Evolutionary conservation across 1,140 invertebrate genomes (phyloP).

Genomic region (Laupala kohalensis): DNA sequence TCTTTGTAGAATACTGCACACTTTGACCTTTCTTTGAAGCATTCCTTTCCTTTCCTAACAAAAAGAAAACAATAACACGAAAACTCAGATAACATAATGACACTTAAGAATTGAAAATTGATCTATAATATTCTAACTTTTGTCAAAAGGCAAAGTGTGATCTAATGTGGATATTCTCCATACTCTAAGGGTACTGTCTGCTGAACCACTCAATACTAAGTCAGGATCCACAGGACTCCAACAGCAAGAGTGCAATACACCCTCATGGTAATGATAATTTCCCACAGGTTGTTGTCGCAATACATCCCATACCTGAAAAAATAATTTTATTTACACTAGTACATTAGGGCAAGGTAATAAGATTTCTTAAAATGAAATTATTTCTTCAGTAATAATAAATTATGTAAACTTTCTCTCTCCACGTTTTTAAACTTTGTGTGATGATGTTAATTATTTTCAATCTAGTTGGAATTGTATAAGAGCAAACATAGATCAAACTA

Average conservation of each 20-base stretch:
- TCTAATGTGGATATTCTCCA: conserved; percentile 39
- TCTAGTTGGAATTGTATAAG: too few relatives aligned
- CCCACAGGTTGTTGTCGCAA: conserved; percentile 36
- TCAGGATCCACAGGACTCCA: conserved; percentile 51
- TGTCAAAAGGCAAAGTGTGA: conserved; percentile 13
- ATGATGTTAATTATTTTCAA: too few relatives aligned
- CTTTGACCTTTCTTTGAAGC: not conserved
- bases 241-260: conserved; percentile 36
- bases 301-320: conserved; percentile 54
- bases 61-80: too few relatives aligned
- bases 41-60: not conserved
- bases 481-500: too few relatives aligned
- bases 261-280: conserved; percentile 37
- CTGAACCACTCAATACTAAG: conserved; percentile 43
- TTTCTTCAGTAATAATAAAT: too few relatives aligned
- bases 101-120: not conserved
- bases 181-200: conserved; percentile 41
- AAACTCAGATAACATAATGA: not conserved
- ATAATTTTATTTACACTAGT: not conserved
- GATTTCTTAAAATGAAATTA: too few relatives aligned
- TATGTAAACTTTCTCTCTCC: too few relatives aligned
- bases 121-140: conserved; percentile 4
- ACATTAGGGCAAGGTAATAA: too few relatives aligned
- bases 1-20: not conserved
- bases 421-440: too few relatives aligned